A percentile compares a stretch with the other conserved stretches of the same genome.
Conservation (phyloP, 2,888 invertebrate genomes). For the Antitype chi region DNA sequence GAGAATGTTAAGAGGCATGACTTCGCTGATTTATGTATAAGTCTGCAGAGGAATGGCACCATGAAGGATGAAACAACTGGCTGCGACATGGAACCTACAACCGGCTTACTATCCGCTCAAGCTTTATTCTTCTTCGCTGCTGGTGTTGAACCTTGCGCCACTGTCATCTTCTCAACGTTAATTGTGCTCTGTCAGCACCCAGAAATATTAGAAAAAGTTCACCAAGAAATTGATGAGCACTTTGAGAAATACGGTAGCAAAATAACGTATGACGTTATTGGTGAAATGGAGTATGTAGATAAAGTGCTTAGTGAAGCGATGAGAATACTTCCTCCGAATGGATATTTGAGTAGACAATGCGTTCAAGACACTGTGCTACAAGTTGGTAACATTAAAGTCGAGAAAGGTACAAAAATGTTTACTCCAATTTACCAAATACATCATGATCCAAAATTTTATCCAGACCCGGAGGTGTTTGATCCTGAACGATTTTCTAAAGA, state of each 20-base stretch:
- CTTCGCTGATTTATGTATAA: constrained; percentile 77
- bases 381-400: constrained; percentile 77
- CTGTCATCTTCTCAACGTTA: constrained; percentile 67
- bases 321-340: constrained; percentile 78
- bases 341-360: constrained; percentile 72
- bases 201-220: constrained; percentile 69
- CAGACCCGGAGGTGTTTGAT: constrained; percentile 83
- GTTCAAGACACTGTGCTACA: constrained; percentile 75
- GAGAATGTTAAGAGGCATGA: constrained; percentile 75
- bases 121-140: constrained; percentile 69
- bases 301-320: constrained; percentile 74
- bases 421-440: constrained; percentile 80
- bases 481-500: constrained; percentile 81
- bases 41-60: constrained; percentile 73
- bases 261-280: constrained; percentile 63
- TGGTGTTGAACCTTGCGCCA: constrained; percentile 77
- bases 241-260: constrained; percentile 37
- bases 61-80: constrained; percentile 73
- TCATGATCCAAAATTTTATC: constrained; percentile 81
- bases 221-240: constrained; percentile 38
- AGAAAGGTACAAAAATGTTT: constrained; percentile 75
- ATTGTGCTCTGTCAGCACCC: constrained; percentile 75
- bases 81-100: constrained; percentile 74
- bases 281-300: constrained; percentile 77
- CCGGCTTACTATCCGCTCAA: constrained; percentile 63